Conservation (phyloP, 2,797 vertebrate genomes). For the Threskiornis aethiopicus region DNA sequence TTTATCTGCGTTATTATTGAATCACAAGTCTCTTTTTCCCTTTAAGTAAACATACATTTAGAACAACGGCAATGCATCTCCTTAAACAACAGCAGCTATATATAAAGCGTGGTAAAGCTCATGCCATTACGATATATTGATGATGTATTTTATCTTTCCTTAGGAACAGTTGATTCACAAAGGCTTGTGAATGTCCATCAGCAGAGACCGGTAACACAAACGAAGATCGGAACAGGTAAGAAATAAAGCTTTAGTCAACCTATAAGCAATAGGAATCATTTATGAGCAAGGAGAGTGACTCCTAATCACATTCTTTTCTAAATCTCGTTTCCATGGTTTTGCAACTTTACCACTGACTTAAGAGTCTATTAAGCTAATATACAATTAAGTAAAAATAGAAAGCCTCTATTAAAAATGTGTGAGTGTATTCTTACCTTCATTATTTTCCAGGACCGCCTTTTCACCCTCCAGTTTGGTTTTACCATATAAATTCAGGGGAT, state of each 20-base stretch:
- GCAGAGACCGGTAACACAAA: background rate
- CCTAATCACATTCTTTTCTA: background rate
- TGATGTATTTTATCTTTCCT: background rate
- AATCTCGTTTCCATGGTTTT: background rate
- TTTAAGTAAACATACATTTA: background rate
- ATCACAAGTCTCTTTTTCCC: background rate
- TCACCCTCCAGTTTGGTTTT: slow-evolving; percentile 94
- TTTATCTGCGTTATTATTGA: background rate
- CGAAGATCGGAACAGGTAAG: background rate
- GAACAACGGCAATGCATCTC: background rate
- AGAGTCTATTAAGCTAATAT: background rate
- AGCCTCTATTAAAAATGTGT: background rate
- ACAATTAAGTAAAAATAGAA: background rate
- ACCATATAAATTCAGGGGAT: slow-evolving; percentile 91
- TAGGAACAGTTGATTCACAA: background rate
- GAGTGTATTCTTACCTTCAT: slow-evolving; percentile 81
- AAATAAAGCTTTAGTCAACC: background rate
- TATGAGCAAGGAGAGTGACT: background rate
- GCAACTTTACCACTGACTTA: background rate
- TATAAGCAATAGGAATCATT: background rate
- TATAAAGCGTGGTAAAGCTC: background rate
- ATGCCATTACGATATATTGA: background rate
- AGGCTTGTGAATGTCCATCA: background rate
- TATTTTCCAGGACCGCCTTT: slow-evolving; percentile 85
- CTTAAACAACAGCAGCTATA: background rate